Conservation (phyloP, 1,140 invertebrate genomes). For the Pseudobourletiella spinata region DNA sequence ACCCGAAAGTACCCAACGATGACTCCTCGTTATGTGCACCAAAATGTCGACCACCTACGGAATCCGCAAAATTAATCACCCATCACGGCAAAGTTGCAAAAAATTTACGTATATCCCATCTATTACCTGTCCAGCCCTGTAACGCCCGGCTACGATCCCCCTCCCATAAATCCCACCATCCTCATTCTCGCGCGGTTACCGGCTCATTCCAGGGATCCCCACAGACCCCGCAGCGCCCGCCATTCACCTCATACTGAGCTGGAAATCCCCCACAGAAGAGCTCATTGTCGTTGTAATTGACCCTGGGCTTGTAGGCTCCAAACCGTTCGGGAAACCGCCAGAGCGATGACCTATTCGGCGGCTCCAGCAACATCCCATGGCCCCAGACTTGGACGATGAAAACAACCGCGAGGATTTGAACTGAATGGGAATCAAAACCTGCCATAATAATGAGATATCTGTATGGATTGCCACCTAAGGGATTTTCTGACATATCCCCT, state of each 20-base stretch:
- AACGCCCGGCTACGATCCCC: constrained; percentile 42
- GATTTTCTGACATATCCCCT: too few species aligned
- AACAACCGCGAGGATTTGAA: too few species aligned
- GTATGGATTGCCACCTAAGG: too few species aligned
- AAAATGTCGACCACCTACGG: too few species aligned
- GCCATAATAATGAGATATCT: too few species aligned
- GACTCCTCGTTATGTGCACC: too few species aligned
- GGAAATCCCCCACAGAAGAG: constrained; percentile 33
- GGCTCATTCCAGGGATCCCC: constrained; percentile 39
- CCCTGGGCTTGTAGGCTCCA: constrained; percentile 16
- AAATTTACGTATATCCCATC: too few species aligned
- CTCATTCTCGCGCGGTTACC: constrained; percentile 46
- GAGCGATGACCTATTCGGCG: constrained; percentile 36
- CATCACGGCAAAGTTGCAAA: too few species aligned
- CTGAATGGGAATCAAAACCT: too few species aligned
- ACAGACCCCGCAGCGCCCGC: constrained; percentile 45
- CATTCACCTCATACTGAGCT: constrained; percentile 36
- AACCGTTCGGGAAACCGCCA: constrained; percentile 35
- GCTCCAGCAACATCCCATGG: constrained; percentile 37
- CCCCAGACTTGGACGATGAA: too few species aligned
- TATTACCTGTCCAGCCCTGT: constrained; percentile 39
- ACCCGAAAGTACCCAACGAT: too few species aligned
- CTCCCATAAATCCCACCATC: constrained; percentile 46
- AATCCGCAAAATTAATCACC: too few species aligned
- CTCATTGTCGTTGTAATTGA: constrained; percentile 34